Conservation (phyloP, 2,888 invertebrate genomes). For the Sphecodes monilicornis region DNA sequence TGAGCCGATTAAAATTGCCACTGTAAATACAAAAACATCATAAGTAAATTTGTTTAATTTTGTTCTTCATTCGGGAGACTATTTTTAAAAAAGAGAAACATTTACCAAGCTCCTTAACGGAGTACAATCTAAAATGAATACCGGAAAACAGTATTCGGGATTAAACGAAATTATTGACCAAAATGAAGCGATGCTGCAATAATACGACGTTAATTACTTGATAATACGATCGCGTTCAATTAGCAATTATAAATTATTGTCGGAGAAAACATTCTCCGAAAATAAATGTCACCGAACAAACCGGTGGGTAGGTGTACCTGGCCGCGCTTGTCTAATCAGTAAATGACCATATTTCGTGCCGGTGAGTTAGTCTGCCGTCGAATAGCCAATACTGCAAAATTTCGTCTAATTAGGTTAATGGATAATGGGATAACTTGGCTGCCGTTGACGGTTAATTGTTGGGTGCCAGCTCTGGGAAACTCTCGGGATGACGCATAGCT, state of each 20-base stretch:
- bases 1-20: background rate
- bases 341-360: conserved; percentile 58
- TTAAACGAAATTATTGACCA: background rate
- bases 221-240: conserved; percentile 23
- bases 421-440: conserved; percentile 81
- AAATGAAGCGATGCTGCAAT: background rate
- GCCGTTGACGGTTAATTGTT: conserved; percentile 80
- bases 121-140: background rate
- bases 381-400: conserved; percentile 77
- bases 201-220: conserved; percentile 31
- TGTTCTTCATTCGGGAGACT: too few relatives aligned
- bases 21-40: background rate
- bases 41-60: background rate
- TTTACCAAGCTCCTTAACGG: background rate
- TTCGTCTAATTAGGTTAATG: conserved; percentile 82
- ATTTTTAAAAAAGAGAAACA: background rate
- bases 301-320: background rate
- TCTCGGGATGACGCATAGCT: conserved; percentile 69
- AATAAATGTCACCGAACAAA: conserved; percentile 11
- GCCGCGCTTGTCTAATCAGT: conserved; percentile 36
- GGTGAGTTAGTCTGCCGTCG: conserved; percentile 37
- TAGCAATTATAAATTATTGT: conserved; percentile 12
- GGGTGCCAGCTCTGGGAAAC: conserved; percentile 67
- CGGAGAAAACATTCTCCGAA: background rate
- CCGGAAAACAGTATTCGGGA: background rate